phyloP scores from a whole-genome alignment of 2,888 invertebrate species.

The Drosophila neotestacea region DNA sequence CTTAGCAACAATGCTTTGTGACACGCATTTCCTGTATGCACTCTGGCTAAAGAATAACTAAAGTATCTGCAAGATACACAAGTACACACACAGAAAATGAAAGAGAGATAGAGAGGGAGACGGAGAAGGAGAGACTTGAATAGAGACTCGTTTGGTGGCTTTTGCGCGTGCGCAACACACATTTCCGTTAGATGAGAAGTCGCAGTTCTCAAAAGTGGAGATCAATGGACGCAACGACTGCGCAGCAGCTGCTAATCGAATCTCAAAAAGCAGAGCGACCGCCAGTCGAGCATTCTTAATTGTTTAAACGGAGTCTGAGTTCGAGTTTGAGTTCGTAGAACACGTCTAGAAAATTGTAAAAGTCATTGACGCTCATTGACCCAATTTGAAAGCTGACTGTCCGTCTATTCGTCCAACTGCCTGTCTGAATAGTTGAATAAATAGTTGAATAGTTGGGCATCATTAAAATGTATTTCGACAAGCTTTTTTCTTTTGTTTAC shows the following conservation, averaged over 20 bases:
- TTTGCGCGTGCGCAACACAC: constrained; percentile 66
- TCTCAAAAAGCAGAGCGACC: constrained; percentile 20
- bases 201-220: constrained; percentile 38
- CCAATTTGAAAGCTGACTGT: constrained; percentile 45
- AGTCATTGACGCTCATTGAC: constrained; percentile 78
- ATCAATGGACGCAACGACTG: constrained; percentile 55
- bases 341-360: constrained; percentile 55
- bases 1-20: constrained; percentile 48
- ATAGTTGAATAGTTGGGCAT: constrained; percentile 55
- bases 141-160: constrained; percentile 57
- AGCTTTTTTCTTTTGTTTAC: too few relatives aligned
- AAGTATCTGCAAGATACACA: constrained; percentile 47
- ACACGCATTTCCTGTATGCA: constrained; percentile 60
- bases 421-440: constrained; percentile 37
- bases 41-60: constrained; percentile 33
- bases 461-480: constrained; percentile 48
- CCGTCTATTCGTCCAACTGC: background rate
- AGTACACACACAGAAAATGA: background rate
- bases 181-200: constrained; percentile 55
- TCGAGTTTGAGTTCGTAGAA: constrained; percentile 13
- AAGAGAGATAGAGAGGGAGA: background rate
- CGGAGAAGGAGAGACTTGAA: background rate
- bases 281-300: constrained; percentile 58
- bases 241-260: constrained; percentile 57
- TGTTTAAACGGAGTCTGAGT: constrained; percentile 28